phyloP scores from a whole-genome alignment of 2,113 vertebrate genomes.

The Pandion haliaetus region DNA sequence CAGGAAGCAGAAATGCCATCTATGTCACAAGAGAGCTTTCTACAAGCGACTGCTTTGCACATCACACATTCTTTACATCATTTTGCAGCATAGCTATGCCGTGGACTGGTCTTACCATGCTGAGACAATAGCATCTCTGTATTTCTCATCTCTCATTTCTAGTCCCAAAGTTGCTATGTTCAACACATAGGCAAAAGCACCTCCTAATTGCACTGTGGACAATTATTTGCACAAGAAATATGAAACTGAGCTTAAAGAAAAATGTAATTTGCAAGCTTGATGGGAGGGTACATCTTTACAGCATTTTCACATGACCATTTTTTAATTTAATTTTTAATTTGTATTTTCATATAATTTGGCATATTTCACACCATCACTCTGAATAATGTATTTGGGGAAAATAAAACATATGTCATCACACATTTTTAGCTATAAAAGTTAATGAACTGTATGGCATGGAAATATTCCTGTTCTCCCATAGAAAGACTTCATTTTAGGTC shows the following conservation, averaged over 20 bases:
- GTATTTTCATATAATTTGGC: background rate
- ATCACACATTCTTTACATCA: background rate
- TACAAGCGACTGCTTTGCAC: background rate
- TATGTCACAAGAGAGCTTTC: background rate
- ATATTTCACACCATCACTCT: background rate
- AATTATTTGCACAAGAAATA: background rate
- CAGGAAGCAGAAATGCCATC: background rate
- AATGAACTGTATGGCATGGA: rapidly evolving
- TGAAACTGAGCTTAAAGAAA: background rate
- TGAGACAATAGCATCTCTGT: background rate
- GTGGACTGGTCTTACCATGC: no score
- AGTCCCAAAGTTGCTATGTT: background rate
- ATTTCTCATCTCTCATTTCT: rapidly evolving
- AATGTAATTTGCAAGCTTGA: background rate
- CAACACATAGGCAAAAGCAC: background rate
- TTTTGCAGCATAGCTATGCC: background rate
- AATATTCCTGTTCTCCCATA: background rate
- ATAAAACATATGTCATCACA: background rate
- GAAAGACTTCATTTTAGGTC: background rate
- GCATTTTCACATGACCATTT: background rate
- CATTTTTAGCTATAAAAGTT: background rate
- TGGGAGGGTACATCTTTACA: background rate
- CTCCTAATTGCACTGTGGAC: background rate
- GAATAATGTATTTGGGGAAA: background rate
- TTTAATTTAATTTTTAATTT: background rate